Evolutionary conservation across 2,113 vertebrate species (phyloP).

Genomic region (Puffinus mauretanicus): DNA sequence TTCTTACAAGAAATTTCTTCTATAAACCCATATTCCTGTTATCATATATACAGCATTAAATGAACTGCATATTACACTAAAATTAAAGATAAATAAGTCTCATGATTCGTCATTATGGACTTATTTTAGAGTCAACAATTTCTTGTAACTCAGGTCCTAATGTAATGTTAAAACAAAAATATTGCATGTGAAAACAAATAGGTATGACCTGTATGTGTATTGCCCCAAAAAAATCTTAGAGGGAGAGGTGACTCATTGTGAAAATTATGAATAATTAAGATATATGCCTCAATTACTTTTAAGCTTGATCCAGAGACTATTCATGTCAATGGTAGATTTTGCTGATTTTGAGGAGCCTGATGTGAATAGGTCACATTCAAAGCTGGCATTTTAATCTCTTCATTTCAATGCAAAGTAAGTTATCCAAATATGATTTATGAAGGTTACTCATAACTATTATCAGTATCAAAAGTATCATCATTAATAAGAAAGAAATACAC

Average conservation of each 20-base stretch:
- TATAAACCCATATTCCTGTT: background rate
- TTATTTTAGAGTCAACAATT: background rate
- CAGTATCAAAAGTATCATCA: background rate
- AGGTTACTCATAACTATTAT: background rate
- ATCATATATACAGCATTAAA: background rate
- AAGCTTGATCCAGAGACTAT: background rate
- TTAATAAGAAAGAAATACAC: background rate
- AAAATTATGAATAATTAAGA: background rate
- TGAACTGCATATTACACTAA: background rate
- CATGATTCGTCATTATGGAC: background rate
- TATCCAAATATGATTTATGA: background rate
- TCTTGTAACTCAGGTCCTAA: background rate
- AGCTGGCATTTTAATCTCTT: background rate
- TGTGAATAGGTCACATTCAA: background rate
- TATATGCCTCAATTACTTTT: background rate
- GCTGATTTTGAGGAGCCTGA: background rate
- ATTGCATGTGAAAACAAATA: background rate
- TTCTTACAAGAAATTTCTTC: constrained; percentile 10
- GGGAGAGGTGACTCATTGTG: background rate
- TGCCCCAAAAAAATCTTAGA: background rate
- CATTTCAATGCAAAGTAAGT: background rate
- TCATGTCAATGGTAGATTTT: background rate
- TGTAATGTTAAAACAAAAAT: background rate
- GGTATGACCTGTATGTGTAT: background rate
- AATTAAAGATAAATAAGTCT: background rate